Conservation (phyloP, 2,888 invertebrate species). For the Lysandra coridon region DNA sequence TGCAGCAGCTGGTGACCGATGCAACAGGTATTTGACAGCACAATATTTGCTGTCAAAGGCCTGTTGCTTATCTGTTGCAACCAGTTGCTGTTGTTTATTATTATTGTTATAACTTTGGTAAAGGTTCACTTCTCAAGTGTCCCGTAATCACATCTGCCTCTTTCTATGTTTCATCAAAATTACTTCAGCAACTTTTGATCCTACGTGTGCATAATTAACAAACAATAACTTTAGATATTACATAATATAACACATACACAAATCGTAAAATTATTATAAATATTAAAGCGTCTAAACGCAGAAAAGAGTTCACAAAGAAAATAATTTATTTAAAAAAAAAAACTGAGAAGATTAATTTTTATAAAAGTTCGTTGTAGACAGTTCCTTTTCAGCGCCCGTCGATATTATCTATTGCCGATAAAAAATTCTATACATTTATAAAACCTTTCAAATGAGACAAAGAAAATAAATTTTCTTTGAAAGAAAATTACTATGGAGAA, state of each 20-base stretch:
- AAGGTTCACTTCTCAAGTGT: too few relatives aligned
- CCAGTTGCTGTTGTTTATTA: too few relatives aligned
- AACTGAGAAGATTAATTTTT: not conserved
- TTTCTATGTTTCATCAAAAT: too few relatives aligned
- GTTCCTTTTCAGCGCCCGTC: not conserved
- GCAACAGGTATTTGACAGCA: not conserved
- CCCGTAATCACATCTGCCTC: too few relatives aligned
- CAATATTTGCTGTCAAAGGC: not conserved
- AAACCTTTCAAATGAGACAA: slow-evolving; percentile 11
- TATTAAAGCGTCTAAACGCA: not conserved
- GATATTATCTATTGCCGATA: slow-evolving; percentile 11
- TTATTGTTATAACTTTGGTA: too few relatives aligned
- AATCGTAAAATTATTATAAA: too few relatives aligned
- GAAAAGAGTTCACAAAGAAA: not conserved
- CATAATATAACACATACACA: too few relatives aligned
- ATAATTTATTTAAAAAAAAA: not conserved
- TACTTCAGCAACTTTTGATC: too few relatives aligned
- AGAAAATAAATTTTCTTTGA: not conserved
- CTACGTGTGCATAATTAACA: too few relatives aligned
- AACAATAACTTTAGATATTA: too few relatives aligned
- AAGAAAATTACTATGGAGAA: not conserved
- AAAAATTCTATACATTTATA: slow-evolving; percentile 4
- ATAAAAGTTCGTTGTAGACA: not conserved
- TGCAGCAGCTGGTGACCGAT: not conserved
- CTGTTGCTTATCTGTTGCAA: not conserved